Evolutionary conservation across 2,888 invertebrate genomes (phyloP), one percentile per base, ranked within the genome.

Genomic region (Cylloceria caligata): DNA sequence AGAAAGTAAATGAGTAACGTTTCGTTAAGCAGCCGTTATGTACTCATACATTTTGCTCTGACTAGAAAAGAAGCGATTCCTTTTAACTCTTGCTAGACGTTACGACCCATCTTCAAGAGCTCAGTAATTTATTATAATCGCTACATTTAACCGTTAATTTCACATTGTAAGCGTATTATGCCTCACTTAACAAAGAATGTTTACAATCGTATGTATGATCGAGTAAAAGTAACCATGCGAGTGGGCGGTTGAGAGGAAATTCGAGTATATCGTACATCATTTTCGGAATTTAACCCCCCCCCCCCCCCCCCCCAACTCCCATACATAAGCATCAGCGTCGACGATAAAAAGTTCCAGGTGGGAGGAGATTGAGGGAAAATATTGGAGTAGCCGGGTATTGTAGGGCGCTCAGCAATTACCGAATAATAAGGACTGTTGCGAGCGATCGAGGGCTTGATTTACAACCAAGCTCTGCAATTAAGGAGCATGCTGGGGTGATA

Each of bases 391-490:
- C 21, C 9, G 21, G 39, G 9, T 36, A 47, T 67, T 65, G 24
- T 16, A 30, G 13, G 3, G 34, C 30, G 2, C 73, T 27, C 27
- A 47, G 74, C 67, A 52, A 68, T 79, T 67, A 57, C 47, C 42
- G 62, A 45, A 65, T 52, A 55, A 80, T 60, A 74, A 74, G 24
- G 49, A 60, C 19, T 47, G 27, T 49, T 39, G 27, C 27, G 13
- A 27, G 13, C 39, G 9, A n/a, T 39, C 64, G 62, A 16, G 71
- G 16, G 30, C 67, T 62, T 72, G 81, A 81, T 81, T 78, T 81
- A 81, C 52, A 67, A 67, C 52, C 52, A 16, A 45, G 36, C 52
- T 27, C 60, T 67, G 64, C 30, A 78, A 81, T 81, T 78, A 81
- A 49, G 62, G 42, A 55, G 36, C 55, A 52, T 7, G 30, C 57